Evolutionary conservation across 2,113 vertebrate species (phyloP).

Genomic region (Halichoeres trimaculatus): DNA sequence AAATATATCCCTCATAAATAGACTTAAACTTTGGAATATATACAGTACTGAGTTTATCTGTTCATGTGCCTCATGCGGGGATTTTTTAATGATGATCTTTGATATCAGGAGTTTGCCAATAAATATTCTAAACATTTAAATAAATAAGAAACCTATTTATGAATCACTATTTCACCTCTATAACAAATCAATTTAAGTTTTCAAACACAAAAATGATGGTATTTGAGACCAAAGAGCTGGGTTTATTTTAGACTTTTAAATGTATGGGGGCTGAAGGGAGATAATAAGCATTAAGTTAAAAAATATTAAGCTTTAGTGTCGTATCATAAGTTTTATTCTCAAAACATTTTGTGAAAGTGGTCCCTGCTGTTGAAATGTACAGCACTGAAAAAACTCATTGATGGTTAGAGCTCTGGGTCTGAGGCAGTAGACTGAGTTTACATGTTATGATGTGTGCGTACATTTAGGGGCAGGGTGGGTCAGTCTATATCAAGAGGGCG

Average conservation of each 20-base stretch:
- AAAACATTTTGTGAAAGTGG: slow-evolving; percentile 32
- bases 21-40: background rate
- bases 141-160: background rate
- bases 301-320: background rate
- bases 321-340: slow-evolving; percentile 11
- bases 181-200: no score
- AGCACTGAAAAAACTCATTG: slow-evolving; percentile 14
- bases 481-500: background rate
- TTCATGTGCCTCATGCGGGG: background rate
- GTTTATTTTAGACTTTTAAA: no score
- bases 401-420: slow-evolving; percentile 26
- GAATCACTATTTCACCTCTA: background rate
- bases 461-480: background rate
- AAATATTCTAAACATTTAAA: slow-evolving; percentile 12
- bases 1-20: slow-evolving; percentile 4
- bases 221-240: no score
- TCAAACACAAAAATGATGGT: background rate
- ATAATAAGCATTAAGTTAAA: background rate
- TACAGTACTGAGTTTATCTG: no score
- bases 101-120: background rate
- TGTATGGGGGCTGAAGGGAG: background rate
- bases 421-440: slow-evolving; percentile 22
- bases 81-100: background rate
- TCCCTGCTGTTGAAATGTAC: slow-evolving; percentile 17
- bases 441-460: slow-evolving; percentile 5